These are phyloP conservation scores for Heliconius ismenius DNA, from an alignment of 2,888 invertebrate genomes.

Conservation along the genomic window DNA sequence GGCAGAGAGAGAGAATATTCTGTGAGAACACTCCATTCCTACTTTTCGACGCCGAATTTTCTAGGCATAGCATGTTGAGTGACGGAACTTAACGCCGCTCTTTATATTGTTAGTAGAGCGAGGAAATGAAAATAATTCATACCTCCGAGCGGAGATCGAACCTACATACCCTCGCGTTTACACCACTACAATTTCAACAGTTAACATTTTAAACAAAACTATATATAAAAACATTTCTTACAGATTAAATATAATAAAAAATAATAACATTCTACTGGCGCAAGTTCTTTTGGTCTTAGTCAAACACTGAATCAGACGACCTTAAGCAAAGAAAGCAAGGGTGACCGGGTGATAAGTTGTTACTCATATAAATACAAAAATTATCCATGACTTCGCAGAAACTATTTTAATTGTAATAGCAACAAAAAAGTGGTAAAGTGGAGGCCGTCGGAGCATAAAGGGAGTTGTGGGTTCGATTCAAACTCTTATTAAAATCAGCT, in stretches of 20 bases:
- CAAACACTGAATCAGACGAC: slow-evolving; percentile 26
- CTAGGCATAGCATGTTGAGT: background rate
- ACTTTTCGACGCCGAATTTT: background rate
- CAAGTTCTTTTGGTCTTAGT: slow-evolving; percentile 18
- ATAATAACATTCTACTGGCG: background rate
- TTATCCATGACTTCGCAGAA: slow-evolving; percentile 8
- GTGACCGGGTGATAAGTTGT: slow-evolving; percentile 32
- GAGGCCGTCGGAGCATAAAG: background rate
- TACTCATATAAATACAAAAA: slow-evolving; percentile 21
- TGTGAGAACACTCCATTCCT: background rate
- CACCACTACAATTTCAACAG: background rate
- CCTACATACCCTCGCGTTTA: too few relatives aligned
- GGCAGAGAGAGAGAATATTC: background rate
- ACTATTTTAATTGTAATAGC: slow-evolving; percentile 2
- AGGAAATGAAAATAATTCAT: background rate
- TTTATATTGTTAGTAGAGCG: background rate
- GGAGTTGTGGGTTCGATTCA: background rate
- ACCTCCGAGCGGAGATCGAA: background rate
- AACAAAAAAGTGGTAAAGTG: background rate
- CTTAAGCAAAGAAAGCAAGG: slow-evolving; percentile 39
- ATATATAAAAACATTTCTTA: background rate
- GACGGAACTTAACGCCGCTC: background rate
- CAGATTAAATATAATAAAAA: slow-evolving; percentile 1
- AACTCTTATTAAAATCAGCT: background rate
- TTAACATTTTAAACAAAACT: background rate